Base-by-base conservation (phyloP, 2,113 vertebrate species). In the Capra hircus region DNA sequence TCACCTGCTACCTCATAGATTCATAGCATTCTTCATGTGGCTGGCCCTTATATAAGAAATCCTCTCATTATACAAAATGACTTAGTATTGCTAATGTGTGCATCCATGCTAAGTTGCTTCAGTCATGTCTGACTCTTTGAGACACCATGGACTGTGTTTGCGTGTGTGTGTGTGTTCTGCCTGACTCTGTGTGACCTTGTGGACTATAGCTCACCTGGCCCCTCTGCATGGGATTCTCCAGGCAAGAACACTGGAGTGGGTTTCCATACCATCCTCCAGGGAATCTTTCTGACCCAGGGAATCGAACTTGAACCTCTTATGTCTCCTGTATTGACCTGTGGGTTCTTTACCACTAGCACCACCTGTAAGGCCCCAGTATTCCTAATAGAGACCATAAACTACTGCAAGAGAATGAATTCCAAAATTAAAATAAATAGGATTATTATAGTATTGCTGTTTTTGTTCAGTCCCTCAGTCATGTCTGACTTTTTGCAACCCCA, bases 311-410 rank as follows among this genome's bases (percentile, higher is more conserved):
- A 43, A 23, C 27, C 11, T 77, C 5, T 25, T 74, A 3, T 40
- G 71, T 77, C 71, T 27, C 23, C 36, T 77, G 3, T 0, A 27
- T 14, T 77, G 36, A 6, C 12, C 7, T 13, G 71, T 0, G 3
- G 12, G 40, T 77, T 77, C 36, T 77, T 77, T 43, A 27, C 3
- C 12, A 43, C 36, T 43, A 27, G 6, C 21, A 43, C 28, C 21
- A 77, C 12, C 40, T 77, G 71, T 40, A 3, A 43, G 40, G 40
- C 23, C 12, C 71, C 40, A 27, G 19, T n/a, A 19, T 8, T 88
- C 36, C 74, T 27, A 12, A 14, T 0, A 53, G 16, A 14, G 9
- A 71, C 14, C 11, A 25, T 60, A 33, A 88, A 30, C 40, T 74
- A n/a, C 3, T 30, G 1, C 33, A 90, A 45, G 36, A 81, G 62